These are phyloP conservation scores for Meteorus sp. DNA, from an alignment of 1,140 invertebrate species.

Conservation along the genomic window DNA sequence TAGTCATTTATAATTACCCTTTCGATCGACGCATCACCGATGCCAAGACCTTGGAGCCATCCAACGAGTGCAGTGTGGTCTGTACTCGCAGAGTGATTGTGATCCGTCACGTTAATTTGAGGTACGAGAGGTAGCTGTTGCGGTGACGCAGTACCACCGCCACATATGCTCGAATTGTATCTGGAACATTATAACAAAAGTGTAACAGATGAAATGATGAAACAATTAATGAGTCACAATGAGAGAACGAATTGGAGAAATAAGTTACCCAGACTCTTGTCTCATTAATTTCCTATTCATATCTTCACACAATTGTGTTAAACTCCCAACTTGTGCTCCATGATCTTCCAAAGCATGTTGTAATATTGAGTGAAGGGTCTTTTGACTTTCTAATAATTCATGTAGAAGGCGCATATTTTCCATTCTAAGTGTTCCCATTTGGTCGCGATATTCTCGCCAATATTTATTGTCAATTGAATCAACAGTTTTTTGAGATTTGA, in stretches of 20 bases:
- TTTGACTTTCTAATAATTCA: conserved; percentile 70
- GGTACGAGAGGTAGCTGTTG: conserved; percentile 33
- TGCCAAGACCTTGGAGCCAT: conserved; percentile 63
- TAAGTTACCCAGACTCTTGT: conserved; percentile 42
- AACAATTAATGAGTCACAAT: conserved; percentile 10
- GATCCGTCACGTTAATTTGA: conserved; percentile 46
- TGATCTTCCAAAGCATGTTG: conserved; percentile 74
- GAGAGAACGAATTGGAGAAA: conserved; percentile 18
- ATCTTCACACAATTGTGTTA: conserved; percentile 56
- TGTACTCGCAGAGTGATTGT: conserved; percentile 28
- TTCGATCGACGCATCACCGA: conserved; percentile 64
- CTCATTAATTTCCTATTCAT: conserved; percentile 43
- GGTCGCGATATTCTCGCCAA: conserved; percentile 59
- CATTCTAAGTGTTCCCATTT: conserved; percentile 56
- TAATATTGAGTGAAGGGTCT: conserved; percentile 71
- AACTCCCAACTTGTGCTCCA: conserved; percentile 59
- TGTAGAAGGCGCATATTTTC: conserved; percentile 64
- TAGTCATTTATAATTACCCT: conserved; percentile 48
- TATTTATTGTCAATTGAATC: conserved; percentile 57
- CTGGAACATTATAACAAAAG: conserved; percentile 30
- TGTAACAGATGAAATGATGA: neutral
- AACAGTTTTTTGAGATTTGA: conserved; percentile 63
- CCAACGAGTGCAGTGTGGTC: conserved; percentile 61
- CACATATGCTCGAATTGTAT: conserved; percentile 35
- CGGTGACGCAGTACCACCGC: conserved; percentile 27